Percentiles rank a stretch among this genome's conserved stretches.
These are phyloP conservation scores for Eupleurogrammus muticus DNA, from an alignment of 2,797 vertebrate species.

Conservation along the genomic window DNA sequence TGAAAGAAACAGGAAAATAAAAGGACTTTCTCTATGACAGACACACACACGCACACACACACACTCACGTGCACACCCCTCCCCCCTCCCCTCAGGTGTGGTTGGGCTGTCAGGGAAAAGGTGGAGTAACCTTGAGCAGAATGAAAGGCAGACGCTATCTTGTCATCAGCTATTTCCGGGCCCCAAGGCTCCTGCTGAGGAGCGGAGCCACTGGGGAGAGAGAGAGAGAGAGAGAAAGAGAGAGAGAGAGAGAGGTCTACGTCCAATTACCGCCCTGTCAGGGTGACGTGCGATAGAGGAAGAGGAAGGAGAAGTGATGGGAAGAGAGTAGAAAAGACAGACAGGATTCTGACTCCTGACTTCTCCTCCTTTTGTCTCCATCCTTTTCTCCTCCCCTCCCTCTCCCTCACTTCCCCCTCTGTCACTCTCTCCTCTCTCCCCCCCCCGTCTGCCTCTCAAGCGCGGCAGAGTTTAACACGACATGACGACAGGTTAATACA, in stretches of 20 bases:
- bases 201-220: conserved; percentile 71
- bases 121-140: conserved; percentile 84
- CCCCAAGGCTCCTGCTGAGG: conserved; percentile 81
- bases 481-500: conserved; percentile 68
- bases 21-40: conserved; percentile 20
- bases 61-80: neutral
- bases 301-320: conserved; percentile 37
- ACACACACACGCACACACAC: conserved; percentile 53
- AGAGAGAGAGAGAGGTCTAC: conserved; percentile 55
- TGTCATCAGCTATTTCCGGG: conserved; percentile 88
- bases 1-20: conserved; percentile 31
- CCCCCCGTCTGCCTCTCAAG: conserved; percentile 19
- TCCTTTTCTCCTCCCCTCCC: conserved; percentile 1
- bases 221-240: conserved; percentile 36
- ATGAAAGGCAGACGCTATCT: conserved; percentile 87
- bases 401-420: conserved; percentile 8
- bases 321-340: conserved; percentile 37
- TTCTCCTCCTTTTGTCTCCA: conserved; percentile 37
- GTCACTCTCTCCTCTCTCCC: conserved; percentile 16
- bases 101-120: conserved; percentile 65
- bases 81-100: conserved; percentile 26
- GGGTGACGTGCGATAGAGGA: conserved; percentile 78
- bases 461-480: conserved; percentile 57
- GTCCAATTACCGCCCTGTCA: conserved; percentile 88
- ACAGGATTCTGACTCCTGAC: conserved; percentile 37